A percentile compares a stretch with the other conserved stretches of the same genome.
These are phyloP conservation scores for Mesocricetus auratus DNA, from an alignment of 2,113 vertebrate species.

Conservation along the genomic window DNA sequence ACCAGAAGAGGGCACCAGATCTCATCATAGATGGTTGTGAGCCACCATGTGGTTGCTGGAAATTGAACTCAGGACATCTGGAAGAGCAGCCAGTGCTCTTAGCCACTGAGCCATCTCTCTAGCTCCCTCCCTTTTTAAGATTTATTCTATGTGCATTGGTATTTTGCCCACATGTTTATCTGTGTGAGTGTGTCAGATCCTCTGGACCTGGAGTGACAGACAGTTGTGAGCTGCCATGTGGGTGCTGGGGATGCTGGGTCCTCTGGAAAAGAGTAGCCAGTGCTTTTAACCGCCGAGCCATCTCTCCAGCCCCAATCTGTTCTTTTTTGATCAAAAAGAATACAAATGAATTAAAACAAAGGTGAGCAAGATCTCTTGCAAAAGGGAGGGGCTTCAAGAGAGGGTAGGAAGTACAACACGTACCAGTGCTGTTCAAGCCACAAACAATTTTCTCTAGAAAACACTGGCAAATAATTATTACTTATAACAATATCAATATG, in stretches of 20 bases:
- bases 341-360: background rate
- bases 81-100: too few relatives aligned
- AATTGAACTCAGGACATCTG: too few relatives aligned
- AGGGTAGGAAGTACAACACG: background rate
- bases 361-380: background rate
- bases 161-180: background rate
- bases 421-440: background rate
- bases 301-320: background rate
- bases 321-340: background rate
- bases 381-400: too few relatives aligned
- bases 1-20: too few relatives aligned
- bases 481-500: background rate
- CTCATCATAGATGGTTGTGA: too few relatives aligned
- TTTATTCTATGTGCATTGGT: background rate
- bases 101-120: too few relatives aligned
- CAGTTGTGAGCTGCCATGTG: background rate
- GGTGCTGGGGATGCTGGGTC: background rate
- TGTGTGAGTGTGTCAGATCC: background rate
- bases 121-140: too few relatives aligned
- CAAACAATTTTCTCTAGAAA: conserved; percentile 1
- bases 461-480: background rate
- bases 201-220: background rate
- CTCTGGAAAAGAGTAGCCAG: background rate
- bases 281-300: background rate
- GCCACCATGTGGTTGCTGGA: too few relatives aligned